A percentile compares a stretch with the other conserved stretches of the same genome.
Evolutionary conservation across 2,888 invertebrate species (phyloP).

Genomic region (Seladonia tumulorum): DNA sequence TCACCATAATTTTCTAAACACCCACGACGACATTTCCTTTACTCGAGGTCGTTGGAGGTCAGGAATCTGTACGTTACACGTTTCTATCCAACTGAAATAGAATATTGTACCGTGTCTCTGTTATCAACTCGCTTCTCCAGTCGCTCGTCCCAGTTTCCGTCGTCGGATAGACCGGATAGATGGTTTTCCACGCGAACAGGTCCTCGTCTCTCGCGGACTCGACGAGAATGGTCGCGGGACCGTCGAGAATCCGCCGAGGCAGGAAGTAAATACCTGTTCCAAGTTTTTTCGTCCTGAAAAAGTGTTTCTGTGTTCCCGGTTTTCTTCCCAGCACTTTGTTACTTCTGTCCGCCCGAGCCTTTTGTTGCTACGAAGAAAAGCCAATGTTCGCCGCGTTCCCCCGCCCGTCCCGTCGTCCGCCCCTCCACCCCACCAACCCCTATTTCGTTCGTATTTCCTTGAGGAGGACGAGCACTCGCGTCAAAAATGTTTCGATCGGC

Average conservation of each 20-base stretch:
- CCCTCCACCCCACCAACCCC: neutral
- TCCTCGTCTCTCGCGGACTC: neutral
- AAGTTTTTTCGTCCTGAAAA: constrained; percentile 4
- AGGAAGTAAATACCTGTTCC: constrained; percentile 10
- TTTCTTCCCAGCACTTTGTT: constrained; percentile 17
- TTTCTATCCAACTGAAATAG: too few species aligned
- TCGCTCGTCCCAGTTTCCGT: neutral
- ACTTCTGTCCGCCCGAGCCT: constrained; percentile 8
- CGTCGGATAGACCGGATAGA: neutral
- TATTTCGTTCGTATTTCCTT: neutral
- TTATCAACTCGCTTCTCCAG: neutral
- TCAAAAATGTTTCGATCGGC: neutral
- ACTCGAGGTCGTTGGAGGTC: neutral
- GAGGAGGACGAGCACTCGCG: neutral
- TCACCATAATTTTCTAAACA: neutral
- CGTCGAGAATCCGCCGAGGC: neutral
- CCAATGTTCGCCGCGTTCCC: neutral
- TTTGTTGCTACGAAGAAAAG: constrained; percentile 4
- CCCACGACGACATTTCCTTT: neutral
- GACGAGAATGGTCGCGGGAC: neutral
- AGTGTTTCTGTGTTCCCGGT: constrained; percentile 5
- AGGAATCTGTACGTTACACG: too few species aligned
- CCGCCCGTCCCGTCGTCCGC: neutral
- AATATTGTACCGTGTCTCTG: neutral
- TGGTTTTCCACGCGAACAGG: neutral